These are phyloP conservation scores for Girardinichthys multiradiatus DNA, from an alignment of 2,113 vertebrate species.

Conservation along the genomic window DNA sequence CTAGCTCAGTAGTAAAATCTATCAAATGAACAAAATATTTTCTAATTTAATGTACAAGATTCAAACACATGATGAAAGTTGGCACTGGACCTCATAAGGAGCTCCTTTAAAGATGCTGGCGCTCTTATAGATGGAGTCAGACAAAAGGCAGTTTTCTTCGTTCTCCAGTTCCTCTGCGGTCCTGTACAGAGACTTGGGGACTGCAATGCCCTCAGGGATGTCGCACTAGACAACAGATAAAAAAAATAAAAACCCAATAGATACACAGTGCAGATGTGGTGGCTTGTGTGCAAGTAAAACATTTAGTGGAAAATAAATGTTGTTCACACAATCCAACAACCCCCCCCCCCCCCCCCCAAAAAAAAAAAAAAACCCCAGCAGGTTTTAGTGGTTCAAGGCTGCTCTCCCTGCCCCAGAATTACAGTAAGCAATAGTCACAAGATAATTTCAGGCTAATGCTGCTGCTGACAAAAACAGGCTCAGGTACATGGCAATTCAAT, in stretches of 20 bases:
- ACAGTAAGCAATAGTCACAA: not conserved
- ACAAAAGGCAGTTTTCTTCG: slow-evolving; percentile 90
- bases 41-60: not conserved
- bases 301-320: not conserved
- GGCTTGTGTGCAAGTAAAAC: not conserved
- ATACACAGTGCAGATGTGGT: not conserved
- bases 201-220: slow-evolving; percentile 91
- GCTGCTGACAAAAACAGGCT: not conserved
- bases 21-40: too few relatives aligned
- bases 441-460: not conserved
- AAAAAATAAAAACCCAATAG: not conserved
- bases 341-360: too few relatives aligned
- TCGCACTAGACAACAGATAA: slow-evolving; percentile 83
- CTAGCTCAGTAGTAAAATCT: slow-evolving; percentile 15
- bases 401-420: not conserved
- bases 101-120: slow-evolving; percentile 94
- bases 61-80: not conserved
- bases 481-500: not conserved
- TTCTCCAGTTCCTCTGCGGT: slow-evolving; percentile 92
- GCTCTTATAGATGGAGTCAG: slow-evolving; percentile 95
- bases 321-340: not conserved
- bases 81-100: slow-evolving; percentile 88
- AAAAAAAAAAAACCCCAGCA: not conserved
- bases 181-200: slow-evolving; percentile 93
- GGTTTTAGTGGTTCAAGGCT: not conserved